A percentile compares a stretch with the other conserved stretches of the same genome.
Evolutionary conservation across 2,797 vertebrate species (phyloP).

Genomic region (Columba guinea): DNA sequence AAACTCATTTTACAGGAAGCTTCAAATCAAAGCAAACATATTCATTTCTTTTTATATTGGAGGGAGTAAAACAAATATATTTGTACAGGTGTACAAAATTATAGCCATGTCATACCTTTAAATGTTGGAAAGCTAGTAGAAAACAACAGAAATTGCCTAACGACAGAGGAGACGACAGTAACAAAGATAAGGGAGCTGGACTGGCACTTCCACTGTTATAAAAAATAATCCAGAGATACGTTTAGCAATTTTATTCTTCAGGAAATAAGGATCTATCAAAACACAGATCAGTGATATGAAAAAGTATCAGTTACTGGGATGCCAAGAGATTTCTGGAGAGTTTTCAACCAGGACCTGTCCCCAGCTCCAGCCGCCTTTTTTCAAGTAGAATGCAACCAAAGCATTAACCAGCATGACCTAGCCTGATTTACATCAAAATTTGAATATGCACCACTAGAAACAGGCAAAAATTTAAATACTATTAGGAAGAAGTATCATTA

Average conservation of each 20-base stretch:
- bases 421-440: not conserved
- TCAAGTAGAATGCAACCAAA: not conserved
- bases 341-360: not conserved
- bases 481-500: not conserved
- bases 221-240: not conserved
- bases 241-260: not conserved
- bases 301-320: not conserved
- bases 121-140: not conserved
- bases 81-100: conserved; percentile 30
- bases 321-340: not conserved
- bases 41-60: conserved; percentile 13
- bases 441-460: not conserved
- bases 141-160: not conserved
- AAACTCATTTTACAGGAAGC: conserved; percentile 11
- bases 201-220: not conserved
- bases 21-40: conserved; percentile 33
- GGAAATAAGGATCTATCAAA: not conserved
- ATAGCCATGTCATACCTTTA: not conserved
- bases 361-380: not conserved
- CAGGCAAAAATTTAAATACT: not conserved
- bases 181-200: not conserved
- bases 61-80: not conserved
- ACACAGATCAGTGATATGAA: not conserved
- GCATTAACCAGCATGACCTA: not conserved
- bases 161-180: not conserved